These are phyloP conservation scores for Odocoileus hemionus DNA, from an alignment of 2,113 vertebrate genomes.

Conservation along the genomic window DNA sequence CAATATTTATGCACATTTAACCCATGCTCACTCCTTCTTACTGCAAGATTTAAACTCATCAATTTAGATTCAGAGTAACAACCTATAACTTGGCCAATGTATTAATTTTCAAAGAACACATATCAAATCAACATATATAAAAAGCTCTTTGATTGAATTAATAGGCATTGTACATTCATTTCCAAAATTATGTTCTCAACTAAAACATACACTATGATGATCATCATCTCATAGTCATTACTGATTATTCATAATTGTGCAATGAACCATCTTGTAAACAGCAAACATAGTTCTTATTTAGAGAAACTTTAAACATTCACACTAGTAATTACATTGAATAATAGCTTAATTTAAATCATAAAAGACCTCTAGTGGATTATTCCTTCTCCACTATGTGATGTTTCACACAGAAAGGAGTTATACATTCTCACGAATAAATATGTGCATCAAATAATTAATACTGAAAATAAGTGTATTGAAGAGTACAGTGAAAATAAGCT, in stretches of 20 bases:
- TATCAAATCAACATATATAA: not conserved
- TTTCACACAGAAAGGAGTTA: slow-evolving; percentile 36
- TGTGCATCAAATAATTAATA: slow-evolving; percentile 2
- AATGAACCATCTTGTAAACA: not conserved
- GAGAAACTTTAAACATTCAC: slow-evolving; percentile 15
- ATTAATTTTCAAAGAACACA: slow-evolving; percentile 32
- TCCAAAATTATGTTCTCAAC: slow-evolving; percentile 35
- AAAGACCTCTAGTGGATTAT: slow-evolving; percentile 49
- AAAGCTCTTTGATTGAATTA: not conserved
- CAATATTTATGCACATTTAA: not conserved
- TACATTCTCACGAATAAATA: slow-evolving; percentile 18
- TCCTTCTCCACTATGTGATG: slow-evolving; percentile 33
- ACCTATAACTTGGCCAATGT: not conserved
- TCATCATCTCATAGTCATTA: not conserved
- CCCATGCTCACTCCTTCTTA: not conserved
- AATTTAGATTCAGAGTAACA: not conserved
- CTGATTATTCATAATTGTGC: not conserved
- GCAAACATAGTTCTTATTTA: not conserved
- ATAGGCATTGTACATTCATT: not conserved
- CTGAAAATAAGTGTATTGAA: not conserved
- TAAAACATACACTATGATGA: not conserved
- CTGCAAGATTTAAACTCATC: not conserved
- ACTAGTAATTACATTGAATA: slow-evolving; percentile 62
- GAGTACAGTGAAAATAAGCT: slow-evolving; percentile 22
- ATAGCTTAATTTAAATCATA: slow-evolving; percentile 35